Percentiles rank a stretch among this genome's conserved stretches.
Conservation (phyloP, 2,797 vertebrate genomes). For the Fringilla coelebs region DNA sequence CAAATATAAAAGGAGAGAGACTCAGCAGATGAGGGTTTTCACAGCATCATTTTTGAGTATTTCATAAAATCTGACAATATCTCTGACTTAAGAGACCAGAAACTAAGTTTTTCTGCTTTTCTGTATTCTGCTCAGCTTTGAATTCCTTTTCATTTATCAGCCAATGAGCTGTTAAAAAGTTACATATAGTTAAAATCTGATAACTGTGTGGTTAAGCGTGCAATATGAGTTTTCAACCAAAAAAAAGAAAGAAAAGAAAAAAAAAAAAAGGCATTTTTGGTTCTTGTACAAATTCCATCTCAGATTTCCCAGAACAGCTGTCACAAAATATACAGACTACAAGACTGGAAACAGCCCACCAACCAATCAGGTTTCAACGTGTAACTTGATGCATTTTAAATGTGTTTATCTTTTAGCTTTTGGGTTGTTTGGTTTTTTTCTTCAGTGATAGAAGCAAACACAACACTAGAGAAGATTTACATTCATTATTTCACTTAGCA, state of each 20-base stretch:
- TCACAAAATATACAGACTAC: neutral
- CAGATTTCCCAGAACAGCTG: neutral
- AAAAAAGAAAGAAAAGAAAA: neutral
- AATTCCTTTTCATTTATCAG: conserved; percentile 1
- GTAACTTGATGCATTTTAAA: neutral
- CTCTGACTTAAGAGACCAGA: neutral
- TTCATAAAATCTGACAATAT: neutral
- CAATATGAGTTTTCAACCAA: neutral
- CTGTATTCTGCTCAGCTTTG: neutral
- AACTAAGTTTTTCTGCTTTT: neutral
- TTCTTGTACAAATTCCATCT: neutral
- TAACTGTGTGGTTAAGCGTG: neutral
- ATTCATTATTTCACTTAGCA: neutral
- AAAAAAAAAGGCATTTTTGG: neutral
- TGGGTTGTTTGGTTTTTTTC: neutral
- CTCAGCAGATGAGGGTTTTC: neutral
- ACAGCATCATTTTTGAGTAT: neutral
- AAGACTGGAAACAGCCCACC: neutral
- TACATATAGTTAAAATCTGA: neutral
- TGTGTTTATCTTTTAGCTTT: neutral
- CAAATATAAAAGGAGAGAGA: neutral
- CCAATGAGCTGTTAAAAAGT: neutral
- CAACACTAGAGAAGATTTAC: neutral
- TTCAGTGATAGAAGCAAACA: neutral
- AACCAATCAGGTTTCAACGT: neutral